Evolutionary conservation across 2,888 invertebrate species (phyloP), one percentile per base, ranked within the genome.

Genomic region (Dyspetes luteomarginatus): DNA sequence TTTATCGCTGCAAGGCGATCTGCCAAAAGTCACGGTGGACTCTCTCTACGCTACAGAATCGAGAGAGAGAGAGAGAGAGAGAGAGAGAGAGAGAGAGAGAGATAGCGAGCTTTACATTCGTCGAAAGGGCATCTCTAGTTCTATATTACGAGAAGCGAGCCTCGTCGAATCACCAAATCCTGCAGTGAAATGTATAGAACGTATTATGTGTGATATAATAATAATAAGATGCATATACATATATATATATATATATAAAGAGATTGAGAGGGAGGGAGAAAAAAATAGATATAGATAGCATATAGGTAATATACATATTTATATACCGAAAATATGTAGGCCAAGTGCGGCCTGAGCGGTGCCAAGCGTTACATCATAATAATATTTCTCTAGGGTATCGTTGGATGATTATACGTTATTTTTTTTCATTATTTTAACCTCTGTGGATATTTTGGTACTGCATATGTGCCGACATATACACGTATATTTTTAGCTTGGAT

Each of bases 1-100:
- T 90, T 90, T 89, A 90, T 91, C 90, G 81, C 52, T 52, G 67
- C 64, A 76, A 73, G 90, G 89, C 90, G 86, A 91, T 91, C 89
- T 89, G 89, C 90, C 90, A 90, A 85, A 85, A 83, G 82, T 82
- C 71, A 69, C 74, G 64, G 36, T 24, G 41, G 62, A 50, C 64
- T 48, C 55, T 58, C n/a, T n/a, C n/a, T n/a, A n/a, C n/a, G n/a
- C n/a, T n/a, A n/a, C n/a, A 48, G 43, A 58, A 62, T 56, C 9
- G 56, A 26, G 24, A 19, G 48, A 4, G 12, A 17, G 50, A 60
- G 48, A 52, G 58, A 56, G 30, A 55, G 55, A 48, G 62, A 56
- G 52, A 52, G 52, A 72, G 41, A 26, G 65, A 71, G 64, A 22
- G 28, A 26, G 15, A 17, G 52, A 52, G 72, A 24, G 71, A 77